Evolutionary conservation across 53 echinoderm and acorn worm species (phyloP).

Genomic region (Actinopyga echinites): DNA sequence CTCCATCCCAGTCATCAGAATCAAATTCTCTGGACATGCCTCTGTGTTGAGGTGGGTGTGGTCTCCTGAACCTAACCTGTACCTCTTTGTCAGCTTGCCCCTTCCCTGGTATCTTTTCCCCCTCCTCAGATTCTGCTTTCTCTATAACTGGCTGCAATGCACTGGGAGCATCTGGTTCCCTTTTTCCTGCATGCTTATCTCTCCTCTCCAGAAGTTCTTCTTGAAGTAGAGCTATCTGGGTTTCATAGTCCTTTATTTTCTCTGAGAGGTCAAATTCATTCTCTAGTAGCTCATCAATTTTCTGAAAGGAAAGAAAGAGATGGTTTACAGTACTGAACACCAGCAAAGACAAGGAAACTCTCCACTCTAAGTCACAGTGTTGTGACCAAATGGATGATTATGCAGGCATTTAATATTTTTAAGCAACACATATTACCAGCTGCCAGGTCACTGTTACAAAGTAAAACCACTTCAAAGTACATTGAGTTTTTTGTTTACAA

Average conservation of each 20-base stretch:
- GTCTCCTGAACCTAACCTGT: not conserved
- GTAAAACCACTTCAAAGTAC: no score
- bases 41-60: not conserved
- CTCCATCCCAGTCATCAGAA: not conserved
- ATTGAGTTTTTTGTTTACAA: no score
- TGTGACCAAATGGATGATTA: no score
- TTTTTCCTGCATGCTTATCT: slow-evolving; percentile 13
- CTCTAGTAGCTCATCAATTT: slow-evolving; percentile 45
- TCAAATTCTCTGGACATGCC: not conserved
- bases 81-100: not conserved
- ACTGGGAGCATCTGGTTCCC: slow-evolving; percentile 19
- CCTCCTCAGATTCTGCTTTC: not conserved
- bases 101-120: not conserved
- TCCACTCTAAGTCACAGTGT: no score
- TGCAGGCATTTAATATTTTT: no score
- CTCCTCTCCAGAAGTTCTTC: slow-evolving; percentile 44
- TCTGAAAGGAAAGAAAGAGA: not conserved
- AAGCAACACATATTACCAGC: no score
- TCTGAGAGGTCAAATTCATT: slow-evolving; percentile 60
- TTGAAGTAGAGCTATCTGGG: slow-evolving; percentile 35
- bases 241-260: slow-evolving; percentile 50
- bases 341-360: no score
- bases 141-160: slow-evolving; percentile 6
- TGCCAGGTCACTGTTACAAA: no score
- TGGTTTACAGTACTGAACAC: no score